Evolutionary conservation across 1,140 invertebrate species (phyloP).

Genomic region (Aphelenchoides besseyi): DNA sequence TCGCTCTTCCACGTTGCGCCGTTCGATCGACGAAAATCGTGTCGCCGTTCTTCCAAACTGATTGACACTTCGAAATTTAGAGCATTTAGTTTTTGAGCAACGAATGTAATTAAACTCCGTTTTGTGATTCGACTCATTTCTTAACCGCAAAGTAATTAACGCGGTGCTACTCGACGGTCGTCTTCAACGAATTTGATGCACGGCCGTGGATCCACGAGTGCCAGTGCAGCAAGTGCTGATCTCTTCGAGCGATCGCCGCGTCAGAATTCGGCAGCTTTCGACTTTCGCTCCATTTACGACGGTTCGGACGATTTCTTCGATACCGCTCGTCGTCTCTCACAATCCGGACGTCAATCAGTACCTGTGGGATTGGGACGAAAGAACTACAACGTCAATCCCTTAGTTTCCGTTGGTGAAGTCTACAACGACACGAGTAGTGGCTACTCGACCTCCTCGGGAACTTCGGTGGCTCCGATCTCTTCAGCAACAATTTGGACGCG

Average conservation of each 20-base stretch:
- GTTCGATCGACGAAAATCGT: not conserved
- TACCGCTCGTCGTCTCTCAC: not conserved
- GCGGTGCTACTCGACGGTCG: not conserved
- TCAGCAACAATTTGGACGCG: conserved; percentile 19
- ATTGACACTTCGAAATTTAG: not conserved
- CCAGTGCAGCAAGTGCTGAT: not conserved
- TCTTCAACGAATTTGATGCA: not conserved
- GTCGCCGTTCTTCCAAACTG: not conserved
- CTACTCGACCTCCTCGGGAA: conserved; percentile 18
- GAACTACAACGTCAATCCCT: not conserved
- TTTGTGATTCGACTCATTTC: not conserved
- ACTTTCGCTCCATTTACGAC: conserved; percentile 16
- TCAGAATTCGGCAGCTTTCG: conserved; percentile 5
- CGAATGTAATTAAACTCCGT: not conserved
- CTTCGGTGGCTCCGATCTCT: conserved; percentile 4
- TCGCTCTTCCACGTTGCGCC: not conserved
- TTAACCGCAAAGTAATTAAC: not conserved
- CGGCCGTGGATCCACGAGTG: not conserved
- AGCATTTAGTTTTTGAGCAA: not conserved
- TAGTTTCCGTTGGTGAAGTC: conserved; percentile 14
- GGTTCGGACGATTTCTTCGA: conserved; percentile 11
- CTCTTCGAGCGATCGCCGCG: not conserved
- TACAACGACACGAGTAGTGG: conserved; percentile 20
- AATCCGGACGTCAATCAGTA: conserved; percentile 11
- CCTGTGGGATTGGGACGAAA: not conserved